These are phyloP conservation scores for Lasioglossum oenotherae DNA, from an alignment of 2,888 invertebrate genomes.

Conservation along the genomic window DNA sequence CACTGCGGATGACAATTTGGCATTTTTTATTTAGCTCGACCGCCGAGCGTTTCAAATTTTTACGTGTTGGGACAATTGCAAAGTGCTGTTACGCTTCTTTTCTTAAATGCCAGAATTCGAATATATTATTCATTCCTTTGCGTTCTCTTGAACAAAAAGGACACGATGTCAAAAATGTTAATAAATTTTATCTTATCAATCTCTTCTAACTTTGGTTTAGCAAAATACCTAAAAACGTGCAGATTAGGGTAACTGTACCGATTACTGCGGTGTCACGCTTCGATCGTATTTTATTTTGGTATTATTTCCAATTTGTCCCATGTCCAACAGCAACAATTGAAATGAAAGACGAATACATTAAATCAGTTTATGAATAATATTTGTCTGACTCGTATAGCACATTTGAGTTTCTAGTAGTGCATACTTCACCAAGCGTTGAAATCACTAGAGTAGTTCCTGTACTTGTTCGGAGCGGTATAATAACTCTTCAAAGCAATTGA, in stretches of 20 bases:
- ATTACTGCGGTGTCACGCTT: too few species aligned
- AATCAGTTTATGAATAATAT: neutral
- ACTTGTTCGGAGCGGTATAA: neutral
- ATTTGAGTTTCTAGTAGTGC: neutral
- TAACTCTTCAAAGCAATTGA: neutral
- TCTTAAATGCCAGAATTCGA: too few species aligned
- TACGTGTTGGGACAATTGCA: neutral
- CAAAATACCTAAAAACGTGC: too few species aligned
- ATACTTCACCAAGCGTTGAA: neutral
- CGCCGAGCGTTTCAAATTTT: neutral
- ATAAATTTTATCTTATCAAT: too few species aligned
- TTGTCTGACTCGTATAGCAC: neutral
- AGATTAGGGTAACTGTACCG: too few species aligned
- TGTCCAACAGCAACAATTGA: neutral
- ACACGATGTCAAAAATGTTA: too few species aligned
- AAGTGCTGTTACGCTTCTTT: too few species aligned
- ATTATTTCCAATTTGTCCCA: too few species aligned
- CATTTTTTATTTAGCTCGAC: neutral
- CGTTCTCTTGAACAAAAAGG: too few species aligned
- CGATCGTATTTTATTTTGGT: too few species aligned
- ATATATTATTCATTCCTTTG: too few species aligned
- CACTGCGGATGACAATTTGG: neutral
- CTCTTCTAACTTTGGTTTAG: too few species aligned
- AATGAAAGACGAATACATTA: neutral
- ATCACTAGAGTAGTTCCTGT: neutral